phyloP scores from a whole-genome alignment of 2,113 vertebrate genomes.

The Taxidea taxus region DNA sequence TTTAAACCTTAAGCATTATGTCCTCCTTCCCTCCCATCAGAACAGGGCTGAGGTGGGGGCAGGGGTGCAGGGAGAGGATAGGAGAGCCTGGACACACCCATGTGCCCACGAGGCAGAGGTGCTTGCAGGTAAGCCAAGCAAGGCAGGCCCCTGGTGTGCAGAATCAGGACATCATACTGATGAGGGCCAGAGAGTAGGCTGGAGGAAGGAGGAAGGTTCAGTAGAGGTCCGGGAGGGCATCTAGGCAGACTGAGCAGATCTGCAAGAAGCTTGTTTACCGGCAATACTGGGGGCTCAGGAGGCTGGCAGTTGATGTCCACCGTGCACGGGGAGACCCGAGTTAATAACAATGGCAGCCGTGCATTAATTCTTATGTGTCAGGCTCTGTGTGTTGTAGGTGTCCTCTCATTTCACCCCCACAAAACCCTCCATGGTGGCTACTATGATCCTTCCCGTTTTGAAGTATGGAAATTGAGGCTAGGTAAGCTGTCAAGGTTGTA shows the following conservation, averaged over 20 bases:
- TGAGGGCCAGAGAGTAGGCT: fast-evolving
- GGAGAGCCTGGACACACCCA: not conserved
- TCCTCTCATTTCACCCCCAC: not conserved
- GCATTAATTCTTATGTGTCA: not conserved
- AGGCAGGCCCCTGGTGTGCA: not conserved
- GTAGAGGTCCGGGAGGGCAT: fast-evolving
- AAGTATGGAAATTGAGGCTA: not conserved
- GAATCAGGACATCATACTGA: not conserved
- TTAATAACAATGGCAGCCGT: not conserved
- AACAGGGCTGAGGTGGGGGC: not conserved
- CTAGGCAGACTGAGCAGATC: not conserved
- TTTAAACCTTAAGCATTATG: not conserved
- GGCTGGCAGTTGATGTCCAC: fast-evolving
- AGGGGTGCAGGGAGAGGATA: too few species aligned
- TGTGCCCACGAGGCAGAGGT: not conserved
- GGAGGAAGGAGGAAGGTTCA: fast-evolving
- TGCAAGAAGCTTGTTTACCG: not conserved
- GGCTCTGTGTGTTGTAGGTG: not conserved
- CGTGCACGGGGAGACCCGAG: not conserved
- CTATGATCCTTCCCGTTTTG: not conserved
- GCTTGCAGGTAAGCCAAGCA: not conserved
- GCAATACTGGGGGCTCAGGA: not conserved
- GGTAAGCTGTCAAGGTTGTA: not conserved
- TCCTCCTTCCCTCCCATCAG: not conserved
- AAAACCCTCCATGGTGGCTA: not conserved